Evolutionary conservation across 2,797 vertebrate genomes (phyloP), one percentile per base, ranked within the genome.

Genomic region (Acanthiza pusilla): DNA sequence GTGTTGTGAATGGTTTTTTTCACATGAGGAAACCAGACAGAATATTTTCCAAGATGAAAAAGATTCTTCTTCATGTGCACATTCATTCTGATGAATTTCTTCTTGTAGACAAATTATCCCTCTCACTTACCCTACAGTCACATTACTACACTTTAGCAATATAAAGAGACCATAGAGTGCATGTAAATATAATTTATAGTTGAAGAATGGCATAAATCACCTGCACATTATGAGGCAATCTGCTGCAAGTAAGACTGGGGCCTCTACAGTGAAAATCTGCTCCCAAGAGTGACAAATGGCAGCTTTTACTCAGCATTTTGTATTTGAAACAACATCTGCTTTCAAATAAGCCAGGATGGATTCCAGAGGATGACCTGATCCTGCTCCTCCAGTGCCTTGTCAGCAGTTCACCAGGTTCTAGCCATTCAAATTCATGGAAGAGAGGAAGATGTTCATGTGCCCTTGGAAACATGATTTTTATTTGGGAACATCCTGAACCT

Each of bases 401-500:
- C 79, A 93, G 82, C 76, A 70, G 34, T 66, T 95, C 51, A 42
- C 38, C 2, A 2, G 12, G 48, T 54, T 91, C 79, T 62, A 70
- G 45, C 48, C 45, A 12, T 45, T 29, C 19, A 60, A 55, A 86
- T 71, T 77, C 79, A 75, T 26, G 55, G 79, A 80, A 88, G 71
- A 91, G 60, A 73, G 29, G 34, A 85, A 82, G 67, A 91, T 79
- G 51, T 43, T 43, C 74, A 32, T 53, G 38, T 88, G 82, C 26
- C 76, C 58, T 83, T 91, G 79, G 66, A 88, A 89, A 61, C 26
- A 54, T 0, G 1, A 22, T 63, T 93, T 95, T 92, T 93, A 81
- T 88, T 92, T 95, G 83, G 83, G 91, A 91, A 88, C 90, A 91
- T 90, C 74, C 58, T 66, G 72, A 89, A 82, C 47, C n/a, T 55